phyloP scores from a whole-genome alignment of 2,888 invertebrate genomes.

The Colletes collaris region DNA sequence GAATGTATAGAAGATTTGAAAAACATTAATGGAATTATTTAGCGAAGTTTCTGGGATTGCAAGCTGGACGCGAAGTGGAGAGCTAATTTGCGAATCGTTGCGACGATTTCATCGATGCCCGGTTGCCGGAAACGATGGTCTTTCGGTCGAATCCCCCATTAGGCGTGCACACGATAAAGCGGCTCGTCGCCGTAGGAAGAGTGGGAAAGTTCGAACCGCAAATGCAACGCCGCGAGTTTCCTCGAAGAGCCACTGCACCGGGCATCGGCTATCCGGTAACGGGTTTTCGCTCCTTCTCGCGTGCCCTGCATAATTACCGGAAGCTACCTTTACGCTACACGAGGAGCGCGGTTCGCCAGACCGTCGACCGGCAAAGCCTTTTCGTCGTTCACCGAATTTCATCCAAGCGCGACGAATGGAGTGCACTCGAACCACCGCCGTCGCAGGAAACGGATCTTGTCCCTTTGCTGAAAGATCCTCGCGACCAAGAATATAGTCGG shows the following conservation, averaged over 20 bases:
- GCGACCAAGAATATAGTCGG: too few relatives aligned
- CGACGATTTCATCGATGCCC: neutral
- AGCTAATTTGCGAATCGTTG: neutral
- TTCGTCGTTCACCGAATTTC: conserved; percentile 31
- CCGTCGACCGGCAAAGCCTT: conserved; percentile 36
- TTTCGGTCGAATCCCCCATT: conserved; percentile 23
- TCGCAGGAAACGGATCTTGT: too few relatives aligned
- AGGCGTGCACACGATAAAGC: neutral
- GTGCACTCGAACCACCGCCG: too few relatives aligned
- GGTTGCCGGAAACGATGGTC: conserved; percentile 21
- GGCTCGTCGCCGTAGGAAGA: conserved; percentile 18
- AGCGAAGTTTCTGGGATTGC: too few relatives aligned
- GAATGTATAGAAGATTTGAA: too few relatives aligned
- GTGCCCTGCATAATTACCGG: conserved; percentile 73
- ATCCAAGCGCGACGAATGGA: too few relatives aligned
- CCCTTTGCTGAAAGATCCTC: too few relatives aligned
- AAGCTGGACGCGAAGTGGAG: too few relatives aligned
- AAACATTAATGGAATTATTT: too few relatives aligned
- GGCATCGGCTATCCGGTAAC: conserved; percentile 60
- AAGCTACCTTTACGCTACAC: conserved; percentile 51
- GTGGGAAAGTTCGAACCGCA: conserved; percentile 20
- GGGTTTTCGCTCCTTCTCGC: conserved; percentile 72
- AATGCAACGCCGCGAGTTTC: conserved; percentile 39
- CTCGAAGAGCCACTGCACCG: conserved; percentile 25
- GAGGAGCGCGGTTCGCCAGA: conserved; percentile 19